These are phyloP conservation scores for Nemopilema nomurai DNA, from an alignment of 30 jellyfish, hydroid and myxozoan species.

Conservation along the genomic window DNA sequence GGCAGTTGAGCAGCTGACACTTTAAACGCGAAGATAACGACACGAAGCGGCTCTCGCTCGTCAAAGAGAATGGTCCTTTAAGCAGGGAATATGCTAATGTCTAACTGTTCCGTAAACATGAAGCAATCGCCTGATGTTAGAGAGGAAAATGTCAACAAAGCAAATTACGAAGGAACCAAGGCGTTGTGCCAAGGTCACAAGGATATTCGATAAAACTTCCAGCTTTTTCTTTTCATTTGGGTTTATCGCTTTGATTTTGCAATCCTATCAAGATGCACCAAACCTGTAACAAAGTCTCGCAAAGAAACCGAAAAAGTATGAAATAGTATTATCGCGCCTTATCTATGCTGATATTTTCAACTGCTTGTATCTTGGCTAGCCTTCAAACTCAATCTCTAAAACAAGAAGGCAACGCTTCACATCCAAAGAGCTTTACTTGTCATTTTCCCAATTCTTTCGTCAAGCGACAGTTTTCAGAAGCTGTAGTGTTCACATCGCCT, in stretches of 20 bases:
- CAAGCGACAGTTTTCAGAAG: no score
- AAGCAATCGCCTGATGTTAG: neutral
- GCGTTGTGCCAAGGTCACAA: neutral
- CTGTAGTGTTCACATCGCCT: no score
- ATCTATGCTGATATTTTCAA: neutral
- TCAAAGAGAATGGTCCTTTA: constrained; percentile 39
- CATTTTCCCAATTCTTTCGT: no score
- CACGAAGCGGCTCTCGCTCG: constrained; percentile 21
- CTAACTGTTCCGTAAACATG: constrained; percentile 14
- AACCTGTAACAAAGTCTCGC: neutral
- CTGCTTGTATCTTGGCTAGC: no score
- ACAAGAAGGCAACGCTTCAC: no score
- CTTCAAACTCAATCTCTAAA: no score
- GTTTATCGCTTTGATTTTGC: neutral
- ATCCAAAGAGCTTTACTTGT: no score
- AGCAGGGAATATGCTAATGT: constrained; percentile 21
- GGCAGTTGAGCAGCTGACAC: constrained; percentile 34
- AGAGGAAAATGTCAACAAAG: neutral
- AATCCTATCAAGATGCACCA: neutral
- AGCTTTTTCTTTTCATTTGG: neutral
- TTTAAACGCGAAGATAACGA: constrained; percentile 8
- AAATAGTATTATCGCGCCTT: neutral
- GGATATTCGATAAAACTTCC: neutral
- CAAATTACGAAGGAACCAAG: neutral
- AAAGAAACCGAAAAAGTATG: neutral